Base-by-base conservation (phyloP, 2,113 vertebrate species). In the Mirounga angustirostris region DNA sequence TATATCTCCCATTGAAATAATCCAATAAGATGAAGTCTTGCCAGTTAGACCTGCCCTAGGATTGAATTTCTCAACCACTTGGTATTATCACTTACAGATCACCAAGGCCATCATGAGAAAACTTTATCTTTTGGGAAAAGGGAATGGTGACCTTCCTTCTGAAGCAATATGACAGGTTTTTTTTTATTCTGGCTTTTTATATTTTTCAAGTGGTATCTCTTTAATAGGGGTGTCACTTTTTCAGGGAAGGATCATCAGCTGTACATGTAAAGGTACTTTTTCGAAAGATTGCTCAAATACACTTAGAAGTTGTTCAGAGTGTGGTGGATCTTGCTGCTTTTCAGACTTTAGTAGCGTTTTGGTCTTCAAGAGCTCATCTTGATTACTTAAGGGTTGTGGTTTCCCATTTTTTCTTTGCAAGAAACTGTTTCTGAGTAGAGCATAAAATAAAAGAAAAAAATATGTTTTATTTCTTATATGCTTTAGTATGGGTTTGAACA, bases 331-430 rank as follows among this genome's bases (percentile, higher is more conserved):
- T 94, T 94, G 95, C 74, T 79, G 83, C 95, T 52, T 95, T 97
- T 98, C 82, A 96, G 97, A 81, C 80, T 97, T 86, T 69, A 87
- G 95, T 91, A 96, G 95, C 94, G 97, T 98, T 97, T 96, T 95
- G 96, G 63, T 88, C 90, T 87, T 97, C 74, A 96, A 96, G 97
- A 97, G 96, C 96, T 97, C 95, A 91, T 98, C 97, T 96, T 98
- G 97, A 98, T 98, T 98, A 96, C 95, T 97, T 96, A 97, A 98
- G 97, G 73, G 83, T 94, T 97, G 88, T 94, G 88, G 73, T 96
- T 96, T 92, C 97, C 59, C 16, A 92, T 58, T 97, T 96, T 97
- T 91, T 97, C 83, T 97, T 96, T 89, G 83, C 78, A 95, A 97
- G 97, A 93, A 97, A 91, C 40, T 67, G 69, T 94, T 97, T 96